Conservation (phyloP, 2,888 invertebrate species). For the Dusona sp. region DNA sequence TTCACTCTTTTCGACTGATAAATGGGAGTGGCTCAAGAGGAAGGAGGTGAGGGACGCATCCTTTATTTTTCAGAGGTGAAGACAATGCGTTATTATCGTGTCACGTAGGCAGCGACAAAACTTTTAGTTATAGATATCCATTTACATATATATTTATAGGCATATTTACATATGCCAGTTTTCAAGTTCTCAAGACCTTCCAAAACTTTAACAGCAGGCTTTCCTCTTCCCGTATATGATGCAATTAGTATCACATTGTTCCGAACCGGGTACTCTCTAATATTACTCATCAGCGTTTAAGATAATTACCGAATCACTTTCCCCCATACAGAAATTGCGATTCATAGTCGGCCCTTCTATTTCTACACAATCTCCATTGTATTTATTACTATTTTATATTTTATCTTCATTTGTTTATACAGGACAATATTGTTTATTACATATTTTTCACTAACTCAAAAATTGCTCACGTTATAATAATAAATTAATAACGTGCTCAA, state of each 20-base stretch:
- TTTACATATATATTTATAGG: conserved; percentile 2
- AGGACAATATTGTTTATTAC: neutral
- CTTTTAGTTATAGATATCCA: conserved; percentile 8
- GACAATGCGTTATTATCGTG: conserved; percentile 58
- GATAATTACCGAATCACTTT: conserved; percentile 2
- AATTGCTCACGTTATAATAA: neutral
- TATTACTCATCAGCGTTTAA: neutral
- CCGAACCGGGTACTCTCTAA: conserved; percentile 8
- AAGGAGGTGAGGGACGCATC: conserved; percentile 3
- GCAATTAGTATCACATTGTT: conserved; percentile 43
- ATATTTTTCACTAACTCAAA: neutral
- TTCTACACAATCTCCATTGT: neutral
- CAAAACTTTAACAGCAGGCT: neutral
- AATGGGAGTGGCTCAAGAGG: conserved; percentile 53
- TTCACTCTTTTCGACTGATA: conserved; percentile 23
- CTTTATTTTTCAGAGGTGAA: conserved; percentile 39
- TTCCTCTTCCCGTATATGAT: conserved; percentile 4
- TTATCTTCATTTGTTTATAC: neutral
- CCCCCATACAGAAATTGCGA: neutral
- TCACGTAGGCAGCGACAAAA: conserved; percentile 41
- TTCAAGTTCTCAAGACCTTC: neutral
- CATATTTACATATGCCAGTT: conserved; percentile 48
- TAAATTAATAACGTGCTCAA: neutral
- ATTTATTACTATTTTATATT: neutral
- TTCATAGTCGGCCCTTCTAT: neutral